Evolutionary conservation across 2,113 vertebrate species (phyloP), one percentile per base, ranked within the genome.

Genomic region (Solenodon paradoxus): DNA sequence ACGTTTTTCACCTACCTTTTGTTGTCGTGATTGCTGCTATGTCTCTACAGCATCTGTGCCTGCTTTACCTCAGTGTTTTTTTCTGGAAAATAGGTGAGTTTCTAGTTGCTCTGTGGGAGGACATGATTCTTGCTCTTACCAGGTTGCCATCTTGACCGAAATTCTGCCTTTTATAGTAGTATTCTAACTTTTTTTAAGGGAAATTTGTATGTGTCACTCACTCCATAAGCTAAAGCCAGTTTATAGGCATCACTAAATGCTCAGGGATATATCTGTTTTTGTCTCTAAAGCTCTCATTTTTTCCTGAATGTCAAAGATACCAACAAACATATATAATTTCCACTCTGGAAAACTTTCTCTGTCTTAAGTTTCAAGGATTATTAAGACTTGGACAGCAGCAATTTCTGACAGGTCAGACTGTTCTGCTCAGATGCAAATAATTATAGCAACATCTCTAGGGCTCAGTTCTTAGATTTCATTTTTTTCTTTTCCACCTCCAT

Each of bases 401-500:
- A 35, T 30, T 86, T 82, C 88, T 92, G 61, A 86, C 35, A 94
- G 69, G 57, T 92, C 13, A 30, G 47, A 82, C 49, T 87, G 42
- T 79, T 95, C 85, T 64, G 47, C 85, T 88, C 74, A 57, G 63
- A n/a, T 69, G 71, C 71, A 94, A 69, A 68, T 87, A 55, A 92
- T 79, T 68, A 63, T 8, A 91, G n/a, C 35, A 57, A 32, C 24
- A 26, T 68, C 81, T 87, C 28, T 26, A 24, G 49, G 15, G 69
- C 38, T 75, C 66, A 32, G 53, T 9, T 7, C 51, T 79, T n/a
- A 6, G 20, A 53, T 78, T 10, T n/a, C n/a, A n/a, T n/a, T 61
- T 81, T 95, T 90, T 38, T 57, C 40, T 47, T 69, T 75, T 86
- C 30, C 75, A 38, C 28, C 53, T 92, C 11, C 4, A 30, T 49